phyloP scores from a whole-genome alignment of 2,888 invertebrate genomes.

The Dugesia japonica region DNA sequence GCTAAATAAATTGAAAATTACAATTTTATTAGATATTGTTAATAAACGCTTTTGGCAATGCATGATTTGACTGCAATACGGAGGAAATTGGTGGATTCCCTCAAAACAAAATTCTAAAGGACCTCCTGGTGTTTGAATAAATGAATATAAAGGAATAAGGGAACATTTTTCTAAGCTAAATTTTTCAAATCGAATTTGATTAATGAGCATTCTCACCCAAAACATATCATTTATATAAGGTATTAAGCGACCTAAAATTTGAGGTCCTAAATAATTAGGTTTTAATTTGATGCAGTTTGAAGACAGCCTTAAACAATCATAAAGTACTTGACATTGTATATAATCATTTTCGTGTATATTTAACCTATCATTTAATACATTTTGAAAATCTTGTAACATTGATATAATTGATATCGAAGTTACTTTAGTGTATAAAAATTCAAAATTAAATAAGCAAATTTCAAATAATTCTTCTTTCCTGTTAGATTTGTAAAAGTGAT shows the following conservation, averaged over 20 bases:
- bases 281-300: conserved; percentile 77
- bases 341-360: conserved; percentile 38
- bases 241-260: conserved; percentile 72
- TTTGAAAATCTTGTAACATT: conserved; percentile 82
- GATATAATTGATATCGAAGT: conserved; percentile 85
- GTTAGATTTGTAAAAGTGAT: conserved; percentile 74
- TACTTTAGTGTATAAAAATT: conserved; percentile 86
- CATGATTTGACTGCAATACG: conserved; percentile 39
- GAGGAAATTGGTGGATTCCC: conserved; percentile 77
- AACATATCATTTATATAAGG: conserved; percentile 73
- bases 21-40: conserved; percentile 83
- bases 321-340: conserved; percentile 39
- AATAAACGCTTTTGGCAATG: conserved; percentile 72
- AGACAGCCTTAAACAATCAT: conserved; percentile 58
- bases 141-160: conserved; percentile 77
- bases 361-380: conserved; percentile 49
- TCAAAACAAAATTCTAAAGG: conserved; percentile 91
- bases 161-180: conserved; percentile 76
- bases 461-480: conserved; percentile 74
- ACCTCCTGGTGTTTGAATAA: conserved; percentile 92
- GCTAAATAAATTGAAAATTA: conserved; percentile 86
- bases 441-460: conserved; percentile 84
- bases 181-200: conserved; percentile 63
- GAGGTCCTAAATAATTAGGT: conserved; percentile 86
- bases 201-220: conserved; percentile 68